A percentile compares a stretch with the other conserved stretches of the same genome.
phyloP scores from a whole-genome alignment of 1,140 invertebrate species.

The Holcopasites calliopsidis region DNA sequence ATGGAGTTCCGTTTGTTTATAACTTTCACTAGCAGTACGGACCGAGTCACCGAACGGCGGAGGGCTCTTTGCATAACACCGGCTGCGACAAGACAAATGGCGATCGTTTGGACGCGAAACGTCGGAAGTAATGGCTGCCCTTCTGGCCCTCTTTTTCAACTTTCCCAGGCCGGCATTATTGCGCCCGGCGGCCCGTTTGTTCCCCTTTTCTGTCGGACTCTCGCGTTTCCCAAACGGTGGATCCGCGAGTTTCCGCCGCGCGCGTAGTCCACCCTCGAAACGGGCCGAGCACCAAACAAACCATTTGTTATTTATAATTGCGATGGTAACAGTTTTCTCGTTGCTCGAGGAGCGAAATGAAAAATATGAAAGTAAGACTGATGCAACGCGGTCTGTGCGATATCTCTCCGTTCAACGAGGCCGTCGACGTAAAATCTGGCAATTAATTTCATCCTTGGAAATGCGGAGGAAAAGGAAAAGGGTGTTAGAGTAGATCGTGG shows the following conservation, averaged over 20 bases:
- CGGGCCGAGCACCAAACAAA: slow-evolving; percentile 52
- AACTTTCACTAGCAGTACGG: slow-evolving; percentile 53
- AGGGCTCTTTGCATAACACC: slow-evolving; percentile 57
- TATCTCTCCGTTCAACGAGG: slow-evolving; percentile 25
- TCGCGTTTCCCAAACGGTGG: slow-evolving; percentile 26
- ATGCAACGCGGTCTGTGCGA: slow-evolving; percentile 20
- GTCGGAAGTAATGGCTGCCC: slow-evolving; percentile 62
- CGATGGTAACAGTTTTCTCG: slow-evolving; percentile 58
- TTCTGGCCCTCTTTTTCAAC: slow-evolving; percentile 64
- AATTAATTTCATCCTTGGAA: slow-evolving; percentile 13
- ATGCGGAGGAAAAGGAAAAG: background rate
- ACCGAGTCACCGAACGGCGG: slow-evolving; percentile 42
- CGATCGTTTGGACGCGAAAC: slow-evolving; percentile 58
- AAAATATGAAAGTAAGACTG: slow-evolving; percentile 45
- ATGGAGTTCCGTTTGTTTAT: slow-evolving; percentile 46
- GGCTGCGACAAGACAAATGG: slow-evolving; percentile 61
- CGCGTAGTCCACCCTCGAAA: background rate
- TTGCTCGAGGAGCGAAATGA: slow-evolving; percentile 37
- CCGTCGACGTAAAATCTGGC: background rate
- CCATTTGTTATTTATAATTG: slow-evolving; percentile 64
- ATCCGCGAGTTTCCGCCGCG: background rate
- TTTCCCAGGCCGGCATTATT: slow-evolving; percentile 62
- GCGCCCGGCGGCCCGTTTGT: slow-evolving; percentile 12
- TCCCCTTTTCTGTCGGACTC: slow-evolving; percentile 4
- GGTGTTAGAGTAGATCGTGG: too few relatives aligned